Conservation (phyloP, 2,113 vertebrate genomes). For the Anarhynchus alexandrinus region DNA sequence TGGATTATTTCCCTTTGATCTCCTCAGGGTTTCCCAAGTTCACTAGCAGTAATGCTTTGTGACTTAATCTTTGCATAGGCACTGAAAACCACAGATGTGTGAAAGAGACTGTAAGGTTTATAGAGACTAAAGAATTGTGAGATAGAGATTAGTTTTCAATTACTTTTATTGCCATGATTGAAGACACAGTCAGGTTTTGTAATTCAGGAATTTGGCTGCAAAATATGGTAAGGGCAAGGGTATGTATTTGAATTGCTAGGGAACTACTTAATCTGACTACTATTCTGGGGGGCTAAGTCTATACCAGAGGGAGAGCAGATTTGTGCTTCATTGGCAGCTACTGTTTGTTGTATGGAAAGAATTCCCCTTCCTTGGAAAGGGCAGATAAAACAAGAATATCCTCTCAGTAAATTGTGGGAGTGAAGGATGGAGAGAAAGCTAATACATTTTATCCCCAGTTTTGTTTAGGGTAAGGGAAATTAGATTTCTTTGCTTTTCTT, state of each 20-base stretch:
- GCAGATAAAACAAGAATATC: background rate
- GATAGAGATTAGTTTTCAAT: background rate
- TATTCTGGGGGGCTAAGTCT: background rate
- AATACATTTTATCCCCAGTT: conserved; percentile 20
- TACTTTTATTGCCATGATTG: conserved; percentile 46
- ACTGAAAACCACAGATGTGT: background rate
- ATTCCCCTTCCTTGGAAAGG: background rate
- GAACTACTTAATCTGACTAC: background rate
- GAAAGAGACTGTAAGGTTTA: background rate
- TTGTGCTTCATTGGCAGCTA: background rate
- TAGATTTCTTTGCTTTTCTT: background rate
- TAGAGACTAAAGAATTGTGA: background rate
- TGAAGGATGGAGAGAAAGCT: conserved; percentile 5
- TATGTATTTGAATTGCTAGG: background rate
- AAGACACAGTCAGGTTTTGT: background rate
- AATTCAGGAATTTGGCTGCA: background rate
- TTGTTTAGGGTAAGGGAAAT: background rate
- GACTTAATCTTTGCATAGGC: background rate
- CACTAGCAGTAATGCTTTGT: background rate
- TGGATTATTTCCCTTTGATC: background rate
- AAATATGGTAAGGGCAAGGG: background rate
- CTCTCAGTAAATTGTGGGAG: conserved; percentile 7
- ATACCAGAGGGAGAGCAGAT: background rate
- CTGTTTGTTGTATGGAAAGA: background rate
- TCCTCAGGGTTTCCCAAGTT: background rate